Base-by-base conservation (phyloP, 1,140 invertebrate genomes). In the Psix sp. region DNA sequence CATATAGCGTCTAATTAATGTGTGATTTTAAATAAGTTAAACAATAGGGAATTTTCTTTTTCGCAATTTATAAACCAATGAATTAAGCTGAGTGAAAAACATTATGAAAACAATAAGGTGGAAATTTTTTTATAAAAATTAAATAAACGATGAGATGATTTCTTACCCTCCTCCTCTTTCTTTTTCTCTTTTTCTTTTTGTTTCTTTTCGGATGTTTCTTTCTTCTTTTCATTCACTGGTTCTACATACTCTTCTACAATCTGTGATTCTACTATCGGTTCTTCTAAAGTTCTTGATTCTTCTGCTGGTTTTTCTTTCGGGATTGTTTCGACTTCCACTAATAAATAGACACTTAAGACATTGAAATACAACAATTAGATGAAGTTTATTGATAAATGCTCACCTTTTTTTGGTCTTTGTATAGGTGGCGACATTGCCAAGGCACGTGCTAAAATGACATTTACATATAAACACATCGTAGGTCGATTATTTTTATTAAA, bases 361-460 rank as follows among this genome's bases (percentile, higher is more conserved):
- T 46, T 45, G 11, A 59, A 43, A 48, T 3, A 57, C 45, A 43
- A 72, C 45, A 9, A 33, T 7, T 10, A 10, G 2, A 49, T 36
- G 45, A 63, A 48, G 15, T 45, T 63, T 43, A 42, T 31, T 15
- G 26, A 49, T 16, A 13, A 26, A 68, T n/a, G 11, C 74, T 78
- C 70, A 80, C 79, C 77, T 80, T 65, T 77, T 29, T 68, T 77
- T 7, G 76, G 72, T 38, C 38, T 76, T 67, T 46, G 35, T 31
- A 42, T 46, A 38, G 74, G 35, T 1, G 59, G 24, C 3, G 83
- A 80, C 7, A 66, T 43, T 45, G 76, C 77, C 75, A 84, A 67
- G 15, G 83, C 82, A 56, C 82, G 81, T 54, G 79, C 83, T 85
- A 83, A 79, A 84, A 83, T 79, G 39, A 7, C 35, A 31, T 59